These are phyloP conservation scores for Lanius collurio DNA, from an alignment of 2,113 vertebrate species.

Conservation along the genomic window DNA sequence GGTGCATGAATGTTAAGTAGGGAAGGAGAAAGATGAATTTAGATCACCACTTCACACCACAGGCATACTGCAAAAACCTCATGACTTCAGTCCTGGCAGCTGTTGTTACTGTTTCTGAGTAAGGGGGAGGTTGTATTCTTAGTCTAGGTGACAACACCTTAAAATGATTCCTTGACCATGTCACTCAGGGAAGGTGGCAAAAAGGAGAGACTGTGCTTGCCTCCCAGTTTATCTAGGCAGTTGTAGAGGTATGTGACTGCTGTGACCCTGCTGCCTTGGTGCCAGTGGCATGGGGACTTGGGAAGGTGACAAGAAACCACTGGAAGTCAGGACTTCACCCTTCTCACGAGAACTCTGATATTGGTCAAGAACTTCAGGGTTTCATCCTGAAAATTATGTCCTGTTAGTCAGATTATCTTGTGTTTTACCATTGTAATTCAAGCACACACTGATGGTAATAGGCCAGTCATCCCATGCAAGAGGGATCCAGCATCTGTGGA, in stretches of 20 bases:
- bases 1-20: no score
- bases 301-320: neutral
- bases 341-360: neutral
- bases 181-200: neutral
- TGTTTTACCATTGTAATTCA: neutral
- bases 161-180: neutral
- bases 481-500: neutral
- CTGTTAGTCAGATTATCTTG: neutral
- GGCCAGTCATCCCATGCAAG: neutral
- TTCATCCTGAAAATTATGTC: neutral
- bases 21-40: neutral
- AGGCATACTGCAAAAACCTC: neutral
- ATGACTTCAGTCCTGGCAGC: neutral
- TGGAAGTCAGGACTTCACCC: neutral
- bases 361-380: neutral
- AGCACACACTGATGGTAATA: neutral
- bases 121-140: neutral
- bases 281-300: neutral
- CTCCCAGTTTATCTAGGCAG: neutral
- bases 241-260: neutral
- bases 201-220: neutral
- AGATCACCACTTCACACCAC: neutral
- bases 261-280: neutral
- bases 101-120: neutral
- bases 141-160: neutral